phyloP scores from a whole-genome alignment of 2,797 vertebrate species.

The Chaetodon trifasciatus region DNA sequence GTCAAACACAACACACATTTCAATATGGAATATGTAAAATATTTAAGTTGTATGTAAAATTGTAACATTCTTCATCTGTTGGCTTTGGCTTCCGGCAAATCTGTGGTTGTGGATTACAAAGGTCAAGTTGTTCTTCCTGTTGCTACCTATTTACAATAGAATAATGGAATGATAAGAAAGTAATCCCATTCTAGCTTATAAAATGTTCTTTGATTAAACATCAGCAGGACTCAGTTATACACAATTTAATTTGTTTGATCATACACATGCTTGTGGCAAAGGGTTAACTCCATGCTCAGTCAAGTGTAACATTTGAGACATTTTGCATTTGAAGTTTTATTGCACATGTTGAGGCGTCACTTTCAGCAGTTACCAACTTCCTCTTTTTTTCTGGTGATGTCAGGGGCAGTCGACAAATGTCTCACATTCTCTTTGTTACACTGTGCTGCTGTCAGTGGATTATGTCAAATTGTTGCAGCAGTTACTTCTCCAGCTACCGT shows the following conservation, averaged over 20 bases:
- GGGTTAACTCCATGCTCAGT: not conserved
- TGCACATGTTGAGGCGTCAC: not conserved
- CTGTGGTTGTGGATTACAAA: not conserved
- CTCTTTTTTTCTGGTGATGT: slow-evolving; percentile 40
- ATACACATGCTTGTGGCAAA: not conserved
- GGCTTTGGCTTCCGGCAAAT: not conserved
- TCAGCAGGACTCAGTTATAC: not conserved
- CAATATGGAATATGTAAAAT: not conserved
- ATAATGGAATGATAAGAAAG: not conserved
- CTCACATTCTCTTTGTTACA: not conserved
- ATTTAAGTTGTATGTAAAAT: not conserved
- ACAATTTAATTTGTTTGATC: not conserved
- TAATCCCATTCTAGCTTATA: not conserved
- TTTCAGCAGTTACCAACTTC: slow-evolving; percentile 51
- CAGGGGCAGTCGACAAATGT: not conserved
- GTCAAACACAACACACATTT: not conserved
- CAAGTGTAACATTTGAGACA: not conserved
- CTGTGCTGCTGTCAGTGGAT: not conserved
- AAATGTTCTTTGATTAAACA: not conserved
- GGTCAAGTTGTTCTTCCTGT: not conserved
- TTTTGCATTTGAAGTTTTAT: slow-evolving; percentile 48
- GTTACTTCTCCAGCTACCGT: not conserved
- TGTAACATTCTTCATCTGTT: not conserved
- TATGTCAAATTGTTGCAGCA: not conserved
- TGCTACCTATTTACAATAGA: not conserved